Conservation (phyloP, 2,113 vertebrate genomes). For the Brevimyrus niger region DNA sequence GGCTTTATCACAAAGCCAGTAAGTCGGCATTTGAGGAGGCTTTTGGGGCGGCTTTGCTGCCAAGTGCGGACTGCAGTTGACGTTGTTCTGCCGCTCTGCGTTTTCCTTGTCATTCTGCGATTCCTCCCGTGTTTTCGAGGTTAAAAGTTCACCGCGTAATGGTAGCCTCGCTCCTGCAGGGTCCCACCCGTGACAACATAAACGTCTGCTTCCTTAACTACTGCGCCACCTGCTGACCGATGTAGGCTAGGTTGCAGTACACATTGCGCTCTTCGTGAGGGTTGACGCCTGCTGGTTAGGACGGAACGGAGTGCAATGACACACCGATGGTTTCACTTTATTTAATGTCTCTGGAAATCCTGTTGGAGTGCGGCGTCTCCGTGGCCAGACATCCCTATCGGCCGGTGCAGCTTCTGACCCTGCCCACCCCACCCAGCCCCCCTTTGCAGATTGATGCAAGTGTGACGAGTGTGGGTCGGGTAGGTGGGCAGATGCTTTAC, state of each 20-base stretch:
- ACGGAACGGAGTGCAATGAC: neutral
- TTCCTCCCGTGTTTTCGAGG: neutral
- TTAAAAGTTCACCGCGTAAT: neutral
- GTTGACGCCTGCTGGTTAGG: neutral
- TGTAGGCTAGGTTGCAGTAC: neutral
- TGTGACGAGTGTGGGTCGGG: neutral
- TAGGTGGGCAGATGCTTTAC: neutral
- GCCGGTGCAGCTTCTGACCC: neutral
- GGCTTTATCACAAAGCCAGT: neutral
- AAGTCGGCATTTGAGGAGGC: neutral
- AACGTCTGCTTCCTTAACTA: neutral
- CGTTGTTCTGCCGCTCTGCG: neutral
- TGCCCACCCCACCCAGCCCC: neutral
- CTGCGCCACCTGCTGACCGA: neutral
- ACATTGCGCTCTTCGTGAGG: neutral
- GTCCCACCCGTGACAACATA: neutral
- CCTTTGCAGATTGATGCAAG: neutral
- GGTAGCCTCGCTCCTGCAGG: neutral
- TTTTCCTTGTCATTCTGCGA: neutral
- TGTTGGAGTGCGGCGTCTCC: neutral
- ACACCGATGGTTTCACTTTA: neutral
- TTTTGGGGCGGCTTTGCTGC: neutral
- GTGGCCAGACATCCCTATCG: neutral
- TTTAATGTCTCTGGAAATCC: neutral
- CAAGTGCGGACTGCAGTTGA: neutral